Base-by-base conservation (phyloP, 2,797 vertebrate genomes). In the Spinibarbus caldwelli region DNA sequence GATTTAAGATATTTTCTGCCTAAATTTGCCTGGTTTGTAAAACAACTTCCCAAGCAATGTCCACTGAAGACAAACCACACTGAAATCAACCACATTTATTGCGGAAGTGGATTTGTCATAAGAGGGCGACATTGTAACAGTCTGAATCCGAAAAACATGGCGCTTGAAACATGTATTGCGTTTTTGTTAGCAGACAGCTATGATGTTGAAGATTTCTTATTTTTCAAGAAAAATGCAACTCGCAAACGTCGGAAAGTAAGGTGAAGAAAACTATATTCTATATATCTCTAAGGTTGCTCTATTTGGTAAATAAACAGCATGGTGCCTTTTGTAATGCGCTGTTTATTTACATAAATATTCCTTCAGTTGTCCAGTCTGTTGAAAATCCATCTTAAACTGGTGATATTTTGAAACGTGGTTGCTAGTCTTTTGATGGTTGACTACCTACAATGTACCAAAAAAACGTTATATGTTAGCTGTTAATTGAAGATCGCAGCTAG, bases 101-200 rank as follows among this genome's bases (percentile, higher is more conserved):
- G 21, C 14, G 9, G 38, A 41, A 41, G 2, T 9, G 6, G 12
- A 31, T 52, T n/a, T 14, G 34, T 73, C 85, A 76, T 29, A 26
- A 68, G 86, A 87, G 70, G 77, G 86, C 59, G 41, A 43, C 41
- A 43, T 43, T 11, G 41, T 10, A 43, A 23, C 38, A 80, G 0
- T 38, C 26, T 23, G 12, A 67, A 15, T 3, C 15, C 29, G 70
- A 62, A 26, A 26, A 87, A 17, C 47, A 89, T 90, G 88, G 87
- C 88, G 84, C 73, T 87, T 36, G 71, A 76, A 66, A 70, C 79
- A 1, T 83, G 88, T 31, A 47, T 88, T 5, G 89, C 87, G 23
- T 90, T 90, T 80, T 72, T 90, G 52, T 83, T 90, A 73, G 89
- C 89, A 5, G 89, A 90, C 75, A 83, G 86, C n/a, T 85, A 89